Conservation (phyloP, 2,888 invertebrate species). For the Tetragnatha montana region DNA sequence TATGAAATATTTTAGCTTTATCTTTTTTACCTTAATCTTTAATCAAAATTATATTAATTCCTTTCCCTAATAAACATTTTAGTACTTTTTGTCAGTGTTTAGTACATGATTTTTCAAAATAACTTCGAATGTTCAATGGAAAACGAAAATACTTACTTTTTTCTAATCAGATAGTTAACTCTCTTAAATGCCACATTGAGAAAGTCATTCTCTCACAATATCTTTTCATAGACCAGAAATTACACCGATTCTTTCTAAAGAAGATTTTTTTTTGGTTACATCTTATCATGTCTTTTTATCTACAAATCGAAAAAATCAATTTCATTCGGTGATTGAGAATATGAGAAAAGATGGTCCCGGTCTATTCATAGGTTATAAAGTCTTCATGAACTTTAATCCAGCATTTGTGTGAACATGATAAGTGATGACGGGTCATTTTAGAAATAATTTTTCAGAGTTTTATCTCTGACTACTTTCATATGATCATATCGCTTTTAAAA, state of each 20-base stretch:
- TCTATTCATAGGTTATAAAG: background rate
- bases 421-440: background rate
- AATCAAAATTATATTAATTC: too few species aligned
- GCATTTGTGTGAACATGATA: background rate
- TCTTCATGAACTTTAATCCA: background rate
- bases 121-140: too few species aligned
- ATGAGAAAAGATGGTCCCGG: background rate
- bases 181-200: too few species aligned
- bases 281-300: background rate
- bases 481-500: too few species aligned
- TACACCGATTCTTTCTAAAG: slow-evolving; percentile 9
- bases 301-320: background rate
- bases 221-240: slow-evolving; percentile 16
- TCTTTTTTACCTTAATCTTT: too few species aligned
- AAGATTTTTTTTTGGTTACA: slow-evolving; percentile 4
- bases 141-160: too few species aligned
- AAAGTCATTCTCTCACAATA: slow-evolving; percentile 12
- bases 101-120: too few species aligned
- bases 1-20: too few species aligned
- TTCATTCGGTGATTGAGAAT: background rate
- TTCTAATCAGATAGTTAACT: too few species aligned
- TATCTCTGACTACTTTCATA: background rate
- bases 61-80: too few species aligned
- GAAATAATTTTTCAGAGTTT: background rate
- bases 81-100: too few species aligned